Percentiles rank a stretch among this genome's conserved stretches.
Conservation (phyloP, 2,888 invertebrate genomes). For the Drosophila fungiperda region DNA sequence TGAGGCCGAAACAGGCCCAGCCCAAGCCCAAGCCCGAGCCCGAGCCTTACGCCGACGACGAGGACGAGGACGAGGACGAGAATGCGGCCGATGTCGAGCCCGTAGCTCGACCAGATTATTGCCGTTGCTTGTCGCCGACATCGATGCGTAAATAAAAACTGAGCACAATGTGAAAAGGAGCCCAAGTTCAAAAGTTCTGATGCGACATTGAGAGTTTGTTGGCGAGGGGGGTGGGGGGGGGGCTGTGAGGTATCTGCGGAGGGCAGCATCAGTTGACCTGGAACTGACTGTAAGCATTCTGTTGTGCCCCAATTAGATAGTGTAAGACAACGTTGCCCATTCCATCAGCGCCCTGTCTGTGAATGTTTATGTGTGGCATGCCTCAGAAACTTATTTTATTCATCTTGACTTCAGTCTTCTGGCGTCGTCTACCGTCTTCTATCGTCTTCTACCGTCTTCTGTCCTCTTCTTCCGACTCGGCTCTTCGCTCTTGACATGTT, state of each 20-base stretch:
- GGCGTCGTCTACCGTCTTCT: too few species aligned
- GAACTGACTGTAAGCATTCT: constrained; percentile 42
- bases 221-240: background rate
- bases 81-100: background rate
- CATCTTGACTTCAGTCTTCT: constrained; percentile 12
- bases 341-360: constrained; percentile 24
- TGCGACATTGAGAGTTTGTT: background rate
- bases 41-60: background rate
- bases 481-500: background rate
- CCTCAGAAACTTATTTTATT: constrained; percentile 26
- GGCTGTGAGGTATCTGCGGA: background rate
- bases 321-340: constrained; percentile 27
- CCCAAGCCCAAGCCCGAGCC: constrained; percentile 1
- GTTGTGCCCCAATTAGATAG: constrained; percentile 49
- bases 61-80: too few species aligned
- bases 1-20: constrained; percentile 26
- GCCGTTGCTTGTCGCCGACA: background rate
- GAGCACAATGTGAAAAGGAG: constrained; percentile 27
- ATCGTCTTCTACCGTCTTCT: background rate
- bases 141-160: constrained; percentile 30
- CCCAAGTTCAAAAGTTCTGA: constrained; percentile 59
- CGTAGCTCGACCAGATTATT: background rate
- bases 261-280: constrained; percentile 50
- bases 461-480: background rate
- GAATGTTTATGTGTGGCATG: constrained; percentile 39